Evolutionary conservation across 2,113 vertebrate genomes (phyloP).

Genomic region (Theristicus caerulescens): DNA sequence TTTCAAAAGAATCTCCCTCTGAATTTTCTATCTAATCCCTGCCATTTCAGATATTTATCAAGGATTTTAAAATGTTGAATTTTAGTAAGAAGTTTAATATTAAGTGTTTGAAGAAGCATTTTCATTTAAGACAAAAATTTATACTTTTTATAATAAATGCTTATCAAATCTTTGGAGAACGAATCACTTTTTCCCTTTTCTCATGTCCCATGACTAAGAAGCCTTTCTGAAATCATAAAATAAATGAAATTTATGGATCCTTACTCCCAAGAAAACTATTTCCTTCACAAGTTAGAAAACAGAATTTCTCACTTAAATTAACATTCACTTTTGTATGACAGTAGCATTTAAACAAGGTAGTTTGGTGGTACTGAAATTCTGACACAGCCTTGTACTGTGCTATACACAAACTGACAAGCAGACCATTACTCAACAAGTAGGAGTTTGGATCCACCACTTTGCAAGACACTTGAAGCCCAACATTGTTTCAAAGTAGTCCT

Average conservation of each 20-base stretch:
- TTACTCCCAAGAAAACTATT: slow-evolving; percentile 53
- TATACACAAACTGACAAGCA: slow-evolving; percentile 37
- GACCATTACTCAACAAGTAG: background rate
- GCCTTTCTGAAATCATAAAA: background rate
- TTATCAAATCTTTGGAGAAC: background rate
- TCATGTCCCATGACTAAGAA: background rate
- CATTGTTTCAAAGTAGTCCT: slow-evolving; percentile 25
- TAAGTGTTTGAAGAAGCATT: background rate
- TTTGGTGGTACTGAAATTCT: slow-evolving; percentile 45
- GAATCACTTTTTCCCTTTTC: background rate
- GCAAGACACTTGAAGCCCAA: background rate
- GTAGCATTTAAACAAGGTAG: slow-evolving; percentile 46
- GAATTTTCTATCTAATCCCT: background rate
- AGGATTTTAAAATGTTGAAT: background rate
- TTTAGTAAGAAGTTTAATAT: background rate
- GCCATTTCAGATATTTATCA: background rate
- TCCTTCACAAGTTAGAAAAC: slow-evolving; percentile 44
- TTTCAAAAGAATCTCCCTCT: background rate
- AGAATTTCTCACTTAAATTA: slow-evolving; percentile 60
- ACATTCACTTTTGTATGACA: slow-evolving; percentile 59
- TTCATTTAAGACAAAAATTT: background rate
- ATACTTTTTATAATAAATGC: background rate
- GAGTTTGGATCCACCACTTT: background rate
- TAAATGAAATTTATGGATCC: background rate
- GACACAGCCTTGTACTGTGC: slow-evolving; percentile 50